Conservation (phyloP, 2,113 vertebrate species). For the Gopherus flavomarginatus region DNA sequence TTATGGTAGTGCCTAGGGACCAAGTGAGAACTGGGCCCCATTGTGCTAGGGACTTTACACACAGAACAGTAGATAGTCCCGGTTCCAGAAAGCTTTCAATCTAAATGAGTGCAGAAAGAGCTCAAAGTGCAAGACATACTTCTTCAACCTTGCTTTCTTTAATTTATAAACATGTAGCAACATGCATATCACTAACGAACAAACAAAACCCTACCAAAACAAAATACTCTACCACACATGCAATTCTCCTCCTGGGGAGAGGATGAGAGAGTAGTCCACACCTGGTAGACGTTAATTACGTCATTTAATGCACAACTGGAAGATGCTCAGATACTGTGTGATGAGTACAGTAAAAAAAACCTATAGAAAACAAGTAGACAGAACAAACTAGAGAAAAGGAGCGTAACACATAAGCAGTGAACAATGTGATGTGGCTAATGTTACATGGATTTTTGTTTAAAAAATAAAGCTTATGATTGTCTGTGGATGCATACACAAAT, state of each 20-base stretch:
- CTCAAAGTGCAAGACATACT: background rate
- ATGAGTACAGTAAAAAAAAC: background rate
- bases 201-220: background rate
- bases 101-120: background rate
- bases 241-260: background rate
- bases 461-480: background rate
- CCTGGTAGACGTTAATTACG: background rate
- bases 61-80: background rate
- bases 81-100: background rate
- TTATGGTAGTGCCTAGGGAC: background rate
- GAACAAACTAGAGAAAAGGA: fast-evolving
- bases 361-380: background rate
- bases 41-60: background rate
- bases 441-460: background rate
- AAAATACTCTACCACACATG: background rate
- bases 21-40: background rate
- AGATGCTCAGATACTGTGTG: background rate
- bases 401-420: background rate
- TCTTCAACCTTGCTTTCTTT: background rate
- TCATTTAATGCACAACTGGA: background rate
- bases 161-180: background rate
- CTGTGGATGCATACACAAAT: background rate
- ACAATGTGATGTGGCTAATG: background rate
- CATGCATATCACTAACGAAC: background rate
- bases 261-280: background rate